Evolutionary conservation across 1,140 invertebrate genomes (phyloP), one percentile per base, ranked within the genome.

Genomic region (Bombus waltoni): DNA sequence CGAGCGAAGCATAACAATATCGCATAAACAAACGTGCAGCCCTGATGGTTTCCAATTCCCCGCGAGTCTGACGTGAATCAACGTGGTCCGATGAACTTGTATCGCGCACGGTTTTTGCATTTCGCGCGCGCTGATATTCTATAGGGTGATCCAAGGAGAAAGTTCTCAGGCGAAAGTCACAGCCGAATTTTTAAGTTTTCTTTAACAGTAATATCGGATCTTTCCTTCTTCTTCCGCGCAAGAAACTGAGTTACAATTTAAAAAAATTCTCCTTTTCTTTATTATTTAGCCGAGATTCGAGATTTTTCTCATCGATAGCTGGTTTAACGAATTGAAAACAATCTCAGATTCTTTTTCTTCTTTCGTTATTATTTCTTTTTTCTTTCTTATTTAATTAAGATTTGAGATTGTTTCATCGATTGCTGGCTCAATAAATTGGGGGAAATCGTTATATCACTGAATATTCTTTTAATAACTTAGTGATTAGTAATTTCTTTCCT

Each of bases 11-110:
- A 82, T 87, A 78, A 83, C 28, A 42, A 83, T 57, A 77, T 87
- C 83, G 82, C 87, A 72, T 81, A 90, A 92, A 89, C 87, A 86
- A 88, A 87, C 87, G 82, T 81, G 85, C 73, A 42, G 40, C 68
- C 40, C 53, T 68, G 86, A 83, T 77, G 90, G 90, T 91, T 93
- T 90, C 89, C 89, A 90, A 92, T 93, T 92, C 90, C 86, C 87
- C 72, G 68, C 84, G 85, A 88, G 86, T 87, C 89, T 88, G 91
- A 91, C 89, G 89, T 86, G 89, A 90, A 93, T 89, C 90, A 86
- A 91, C 87, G 9, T 42, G 65, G 85, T 90, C 59, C 78, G 32
- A 68, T 75, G 66, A 79, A 62, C 38, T 59, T 79, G 66, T 73
- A 59, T n/a, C 71, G 62, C 77, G 38, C 74, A 62, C 80, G 40